Conservation (phyloP, 1,140 invertebrate species). For the Platyscapa corneri region DNA sequence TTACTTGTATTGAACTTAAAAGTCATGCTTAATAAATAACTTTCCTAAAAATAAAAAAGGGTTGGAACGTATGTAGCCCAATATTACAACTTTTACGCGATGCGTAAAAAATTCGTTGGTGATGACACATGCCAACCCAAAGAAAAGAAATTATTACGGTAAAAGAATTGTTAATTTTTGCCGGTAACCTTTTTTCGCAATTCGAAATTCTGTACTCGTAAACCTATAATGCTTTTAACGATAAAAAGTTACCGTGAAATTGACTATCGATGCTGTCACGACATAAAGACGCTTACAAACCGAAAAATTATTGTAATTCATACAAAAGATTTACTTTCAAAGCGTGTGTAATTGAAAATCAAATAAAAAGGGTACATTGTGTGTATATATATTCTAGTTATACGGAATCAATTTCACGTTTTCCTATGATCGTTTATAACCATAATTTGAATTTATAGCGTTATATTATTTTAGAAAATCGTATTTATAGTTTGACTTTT, state of each 20-base stretch:
- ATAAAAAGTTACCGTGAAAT: conserved; percentile 68
- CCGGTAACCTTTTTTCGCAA: conserved; percentile 61
- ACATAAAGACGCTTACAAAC: conserved; percentile 52
- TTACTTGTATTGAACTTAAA: neutral
- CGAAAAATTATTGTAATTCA: conserved; percentile 70
- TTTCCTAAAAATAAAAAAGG: neutral
- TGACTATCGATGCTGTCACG: conserved; percentile 57
- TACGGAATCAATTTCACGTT: conserved; percentile 29
- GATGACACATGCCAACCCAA: neutral
- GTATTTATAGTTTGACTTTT: neutral
- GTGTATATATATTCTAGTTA: neutral
- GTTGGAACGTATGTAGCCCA: conserved; percentile 2
- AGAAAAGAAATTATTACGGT: neutral
- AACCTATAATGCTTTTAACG: conserved; percentile 5
- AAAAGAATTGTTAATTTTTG: conserved; percentile 10
- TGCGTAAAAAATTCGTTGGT: conserved; percentile 35
- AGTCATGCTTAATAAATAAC: neutral
- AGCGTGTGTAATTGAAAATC: conserved; percentile 71
- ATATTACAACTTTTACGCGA: conserved; percentile 30
- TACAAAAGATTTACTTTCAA: conserved; percentile 69
- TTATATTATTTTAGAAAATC: neutral
- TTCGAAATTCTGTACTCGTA: conserved; percentile 56
- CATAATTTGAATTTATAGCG: neutral
- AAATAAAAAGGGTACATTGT: conserved; percentile 68
- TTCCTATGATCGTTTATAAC: neutral